Percentiles rank a stretch among this genome's conserved stretches.
phyloP scores from a whole-genome alignment of 2,888 invertebrate genomes.

The Nudaria mundana region DNA sequence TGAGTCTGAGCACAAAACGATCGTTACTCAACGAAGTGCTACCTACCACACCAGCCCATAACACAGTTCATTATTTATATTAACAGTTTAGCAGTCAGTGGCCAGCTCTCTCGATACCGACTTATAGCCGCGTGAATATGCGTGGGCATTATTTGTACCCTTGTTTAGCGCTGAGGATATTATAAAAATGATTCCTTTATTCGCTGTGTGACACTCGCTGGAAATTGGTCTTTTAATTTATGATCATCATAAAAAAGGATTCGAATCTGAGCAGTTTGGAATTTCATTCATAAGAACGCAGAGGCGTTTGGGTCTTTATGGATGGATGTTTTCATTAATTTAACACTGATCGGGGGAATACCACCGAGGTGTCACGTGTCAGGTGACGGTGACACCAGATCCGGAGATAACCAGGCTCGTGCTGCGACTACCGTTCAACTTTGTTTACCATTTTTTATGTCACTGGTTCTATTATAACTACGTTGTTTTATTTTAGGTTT shows the following conservation, averaged over 20 bases:
- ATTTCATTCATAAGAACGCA: slow-evolving; percentile 82
- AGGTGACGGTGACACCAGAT: slow-evolving; percentile 61
- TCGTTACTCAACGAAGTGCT: slow-evolving; percentile 73
- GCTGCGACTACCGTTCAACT: slow-evolving; percentile 61
- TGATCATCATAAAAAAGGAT: slow-evolving; percentile 78
- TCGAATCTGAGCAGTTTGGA: slow-evolving; percentile 73
- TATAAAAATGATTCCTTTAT: slow-evolving; percentile 81
- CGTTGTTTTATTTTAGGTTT: too few species aligned
- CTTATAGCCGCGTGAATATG: slow-evolving; percentile 78
- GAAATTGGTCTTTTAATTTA: slow-evolving; percentile 80
- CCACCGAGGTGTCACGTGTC: slow-evolving; percentile 69
- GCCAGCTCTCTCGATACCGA: slow-evolving; percentile 65
- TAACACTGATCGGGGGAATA: slow-evolving; percentile 65
- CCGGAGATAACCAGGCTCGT: slow-evolving; percentile 56
- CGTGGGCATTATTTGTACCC: slow-evolving; percentile 80
- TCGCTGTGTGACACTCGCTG: slow-evolving; percentile 77
- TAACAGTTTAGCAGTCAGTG: slow-evolving; percentile 81
- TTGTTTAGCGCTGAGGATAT: slow-evolving; percentile 80
- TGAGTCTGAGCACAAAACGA: slow-evolving; percentile 62
- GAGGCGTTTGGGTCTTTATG: slow-evolving; percentile 80
- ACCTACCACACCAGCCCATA: slow-evolving; percentile 70
- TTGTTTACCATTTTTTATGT: slow-evolving; percentile 29
- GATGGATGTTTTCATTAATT: slow-evolving; percentile 81
- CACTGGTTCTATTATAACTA: too few species aligned
- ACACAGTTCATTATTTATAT: slow-evolving; percentile 81